These are phyloP conservation scores for Eulemur macaco DNA, from an alignment of 2,113 vertebrate genomes.

Conservation along the genomic window DNA sequence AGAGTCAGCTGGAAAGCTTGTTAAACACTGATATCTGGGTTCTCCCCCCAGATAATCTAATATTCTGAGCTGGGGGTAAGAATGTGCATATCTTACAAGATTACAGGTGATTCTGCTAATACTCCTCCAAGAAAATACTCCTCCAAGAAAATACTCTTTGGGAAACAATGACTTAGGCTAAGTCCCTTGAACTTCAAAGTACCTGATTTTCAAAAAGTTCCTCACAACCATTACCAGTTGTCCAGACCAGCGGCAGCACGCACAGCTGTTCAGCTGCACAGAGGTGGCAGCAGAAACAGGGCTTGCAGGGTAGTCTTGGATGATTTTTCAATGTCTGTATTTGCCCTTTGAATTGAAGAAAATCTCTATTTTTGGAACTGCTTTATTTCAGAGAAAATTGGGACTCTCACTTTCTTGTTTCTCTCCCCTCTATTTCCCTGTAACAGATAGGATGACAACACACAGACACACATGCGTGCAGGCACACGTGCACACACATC, in stretches of 20 bases:
- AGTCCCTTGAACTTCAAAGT: not conserved
- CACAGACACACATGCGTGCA: no score
- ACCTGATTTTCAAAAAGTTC: not conserved
- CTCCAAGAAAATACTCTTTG: not conserved
- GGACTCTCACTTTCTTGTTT: not conserved
- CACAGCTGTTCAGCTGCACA: not conserved
- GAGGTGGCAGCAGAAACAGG: not conserved
- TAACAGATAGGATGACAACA: not conserved
- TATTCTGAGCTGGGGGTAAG: not conserved
- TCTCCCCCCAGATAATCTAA: not conserved
- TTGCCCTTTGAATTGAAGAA: not conserved
- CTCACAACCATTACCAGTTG: not conserved
- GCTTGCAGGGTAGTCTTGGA: not conserved
- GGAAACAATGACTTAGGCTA: not conserved
- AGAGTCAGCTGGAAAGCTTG: not conserved
- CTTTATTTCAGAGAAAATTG: not conserved
- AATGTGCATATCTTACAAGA: not conserved
- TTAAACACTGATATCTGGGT: not conserved
- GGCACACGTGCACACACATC: not conserved
- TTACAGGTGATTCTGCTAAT: not conserved
- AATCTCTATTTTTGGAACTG: not conserved
- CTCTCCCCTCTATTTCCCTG: not conserved
- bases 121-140: not conserved
- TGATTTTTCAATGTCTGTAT: not conserved
- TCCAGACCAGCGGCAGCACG: not conserved